Evolutionary conservation across 2,888 invertebrate genomes (phyloP).

Genomic region (Drosophila algonquin): DNA sequence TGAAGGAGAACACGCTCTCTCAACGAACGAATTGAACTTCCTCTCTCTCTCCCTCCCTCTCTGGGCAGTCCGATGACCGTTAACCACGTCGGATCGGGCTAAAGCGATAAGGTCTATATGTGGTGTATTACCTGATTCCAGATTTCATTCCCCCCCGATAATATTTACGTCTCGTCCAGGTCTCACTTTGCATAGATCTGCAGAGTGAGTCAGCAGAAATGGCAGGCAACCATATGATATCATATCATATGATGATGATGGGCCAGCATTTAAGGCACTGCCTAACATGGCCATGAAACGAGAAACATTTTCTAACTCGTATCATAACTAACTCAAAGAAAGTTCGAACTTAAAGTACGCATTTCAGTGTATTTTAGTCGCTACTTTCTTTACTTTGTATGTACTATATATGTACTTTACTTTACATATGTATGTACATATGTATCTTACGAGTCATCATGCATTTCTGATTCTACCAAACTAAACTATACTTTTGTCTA

Average conservation of each 20-base stretch:
- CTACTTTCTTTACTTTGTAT: not conserved
- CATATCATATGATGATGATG: not conserved
- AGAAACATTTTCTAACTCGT: no score
- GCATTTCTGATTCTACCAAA: no score
- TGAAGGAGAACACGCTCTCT: constrained; percentile 32
- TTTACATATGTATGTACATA: no score
- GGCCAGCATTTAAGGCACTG: no score
- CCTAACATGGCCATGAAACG: no score
- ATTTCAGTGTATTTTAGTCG: not conserved
- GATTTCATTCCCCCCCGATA: not conserved
- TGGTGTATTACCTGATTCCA: not conserved
- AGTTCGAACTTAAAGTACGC: not conserved
- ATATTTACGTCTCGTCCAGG: not conserved
- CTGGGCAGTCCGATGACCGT: not conserved
- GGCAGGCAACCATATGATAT: not conserved
- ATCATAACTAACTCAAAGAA: no score
- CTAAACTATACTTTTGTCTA: no score
- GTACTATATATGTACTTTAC: no score
- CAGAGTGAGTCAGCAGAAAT: not conserved
- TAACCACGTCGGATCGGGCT: constrained; percentile 26
- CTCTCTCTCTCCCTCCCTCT: not conserved
- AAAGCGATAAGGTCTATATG: constrained; percentile 20
- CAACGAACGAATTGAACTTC: constrained; percentile 35
- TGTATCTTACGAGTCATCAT: no score
- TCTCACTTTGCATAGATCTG: not conserved